Base-by-base conservation (phyloP, 2,797 vertebrate species). In the Acrossocheilus fasciatus region DNA sequence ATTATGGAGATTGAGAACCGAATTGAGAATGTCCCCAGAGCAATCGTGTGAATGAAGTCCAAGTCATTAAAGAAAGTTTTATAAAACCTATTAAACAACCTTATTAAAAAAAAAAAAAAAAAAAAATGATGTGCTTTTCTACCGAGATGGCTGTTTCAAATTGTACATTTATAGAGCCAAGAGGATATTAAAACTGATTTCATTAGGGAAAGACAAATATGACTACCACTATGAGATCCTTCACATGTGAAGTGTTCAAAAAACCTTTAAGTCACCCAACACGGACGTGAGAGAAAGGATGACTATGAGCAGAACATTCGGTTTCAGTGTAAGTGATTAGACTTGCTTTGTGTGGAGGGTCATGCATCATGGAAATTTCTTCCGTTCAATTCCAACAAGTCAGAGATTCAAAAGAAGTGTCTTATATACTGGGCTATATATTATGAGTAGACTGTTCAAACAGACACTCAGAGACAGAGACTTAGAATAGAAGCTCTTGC, bases 81-180 rank as follows among this genome's bases (percentile, higher is more conserved):
- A 90, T 85, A 93, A 94, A 94, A 93, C 92, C 90, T 94, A 92
- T 95, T 93, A 92, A 91, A 91, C 69, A 89, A 82, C 90, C 82
- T 88, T 82, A 15, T 50, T 1, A 15, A 50, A 89, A 70, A 79
- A 85, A 73, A 90, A 87, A 30, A 30, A 30, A 30, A 90, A 88
- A 91, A 90, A 88, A 52, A 57, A 10, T 45, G 15, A 18, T 52
- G 80, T 87, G 86, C 82, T 79, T 88, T 66, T 47, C 83, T 62
- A 87, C 78, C 62, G 69, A 90, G 88, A 92, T 93, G 91, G 84
- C 39, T 43, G 78, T 88, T 88, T 87, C 89, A 90, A 92, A 93
- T 91, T 72, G 79, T 26, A 81, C 83, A 86, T 88, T 93, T 91
- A 91, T 82, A 14, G 69, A 72, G 77, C 73, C 79, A 78, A 79